Evolutionary conservation across 2,113 vertebrate species (phyloP).

Genomic region (Oreochromis spilurus): DNA sequence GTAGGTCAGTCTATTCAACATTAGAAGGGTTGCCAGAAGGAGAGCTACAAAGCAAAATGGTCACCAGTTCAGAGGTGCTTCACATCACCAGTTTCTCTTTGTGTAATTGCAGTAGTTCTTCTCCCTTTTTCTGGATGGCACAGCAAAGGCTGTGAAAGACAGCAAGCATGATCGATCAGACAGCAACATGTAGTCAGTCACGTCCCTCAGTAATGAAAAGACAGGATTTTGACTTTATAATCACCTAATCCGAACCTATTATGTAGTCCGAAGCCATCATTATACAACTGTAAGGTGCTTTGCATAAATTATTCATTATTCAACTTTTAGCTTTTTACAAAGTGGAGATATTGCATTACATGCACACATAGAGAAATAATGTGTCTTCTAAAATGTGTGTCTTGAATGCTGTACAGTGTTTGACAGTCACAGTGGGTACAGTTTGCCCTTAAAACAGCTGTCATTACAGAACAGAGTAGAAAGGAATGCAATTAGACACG

Average conservation of each 20-base stretch:
- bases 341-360: not conserved
- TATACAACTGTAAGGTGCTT: not conserved
- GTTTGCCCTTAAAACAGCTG: conserved; percentile 86
- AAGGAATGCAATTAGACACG: conserved; percentile 90
- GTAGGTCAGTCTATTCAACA: not conserved
- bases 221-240: not conserved
- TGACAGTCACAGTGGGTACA: conserved; percentile 87
- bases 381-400: not conserved
- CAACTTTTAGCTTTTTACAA: not conserved
- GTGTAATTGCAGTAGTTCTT: not conserved
- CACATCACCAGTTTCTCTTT: not conserved
- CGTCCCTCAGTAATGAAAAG: not conserved
- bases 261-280: not conserved
- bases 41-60: not conserved
- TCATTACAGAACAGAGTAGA: conserved; percentile 84
- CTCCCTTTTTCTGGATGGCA: not conserved
- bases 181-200: not conserved
- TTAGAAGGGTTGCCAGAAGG: not conserved
- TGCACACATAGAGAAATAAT: not conserved
- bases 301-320: not conserved
- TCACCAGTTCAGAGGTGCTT: not conserved
- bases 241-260: not conserved
- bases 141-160: not conserved
- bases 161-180: not conserved
- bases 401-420: conserved; percentile 75